Conservation (phyloP, 1,140 invertebrate genomes). For the Drosophila cardini region DNA sequence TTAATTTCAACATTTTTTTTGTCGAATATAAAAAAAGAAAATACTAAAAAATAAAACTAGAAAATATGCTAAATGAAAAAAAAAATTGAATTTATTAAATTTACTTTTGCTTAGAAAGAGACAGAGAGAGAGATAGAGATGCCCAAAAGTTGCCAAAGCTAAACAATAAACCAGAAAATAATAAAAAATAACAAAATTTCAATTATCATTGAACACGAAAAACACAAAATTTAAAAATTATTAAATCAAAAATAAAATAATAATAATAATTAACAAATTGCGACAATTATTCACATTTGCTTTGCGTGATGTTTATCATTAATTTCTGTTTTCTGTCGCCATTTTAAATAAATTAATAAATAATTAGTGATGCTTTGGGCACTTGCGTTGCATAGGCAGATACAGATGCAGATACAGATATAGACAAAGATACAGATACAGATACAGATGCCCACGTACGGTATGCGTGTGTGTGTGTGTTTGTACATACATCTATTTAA, state of each 20-base stretch:
- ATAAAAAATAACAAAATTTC: background rate
- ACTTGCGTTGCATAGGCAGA: conserved; percentile 31
- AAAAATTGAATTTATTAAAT: conserved; percentile 26
- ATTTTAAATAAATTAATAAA: conserved; percentile 12
- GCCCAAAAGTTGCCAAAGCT: conserved; percentile 10
- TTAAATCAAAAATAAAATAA: conserved; percentile 35
- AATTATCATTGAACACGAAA: no score
- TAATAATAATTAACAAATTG: conserved; percentile 23
- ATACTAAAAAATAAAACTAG: conserved; percentile 43
- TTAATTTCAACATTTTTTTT: conserved; percentile 40
- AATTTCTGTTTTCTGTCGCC: conserved; percentile 38
- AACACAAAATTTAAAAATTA: conserved; percentile 15
- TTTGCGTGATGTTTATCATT: conserved; percentile 64
- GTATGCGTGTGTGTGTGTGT: conserved; percentile 4
- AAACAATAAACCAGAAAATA: background rate
- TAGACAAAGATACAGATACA: background rate
- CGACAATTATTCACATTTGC: conserved; percentile 50
- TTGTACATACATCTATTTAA: conserved; percentile 63
- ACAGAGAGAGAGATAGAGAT: background rate
- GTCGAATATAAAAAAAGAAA: conserved; percentile 25
- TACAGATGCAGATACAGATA: conserved; percentile 6
- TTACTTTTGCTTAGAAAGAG: conserved; percentile 9
- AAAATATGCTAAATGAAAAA: conserved; percentile 32
- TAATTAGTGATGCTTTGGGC: conserved; percentile 26
- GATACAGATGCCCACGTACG: conserved; percentile 20